These are phyloP conservation scores for Sesamia inferens DNA, from an alignment of 2,888 invertebrate species.

Conservation along the genomic window DNA sequence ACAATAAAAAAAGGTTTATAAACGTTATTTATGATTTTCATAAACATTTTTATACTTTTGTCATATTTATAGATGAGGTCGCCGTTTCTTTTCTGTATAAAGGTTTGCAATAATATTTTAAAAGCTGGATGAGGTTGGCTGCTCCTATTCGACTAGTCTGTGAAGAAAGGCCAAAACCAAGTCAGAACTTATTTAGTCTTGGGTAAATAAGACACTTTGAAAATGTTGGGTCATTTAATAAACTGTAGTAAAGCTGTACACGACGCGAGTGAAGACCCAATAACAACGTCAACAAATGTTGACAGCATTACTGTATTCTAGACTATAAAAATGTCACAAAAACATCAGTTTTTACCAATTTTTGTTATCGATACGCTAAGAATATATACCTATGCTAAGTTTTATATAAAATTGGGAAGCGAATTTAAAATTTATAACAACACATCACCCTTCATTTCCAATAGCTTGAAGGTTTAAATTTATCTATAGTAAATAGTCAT, in stretches of 20 bases:
- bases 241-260: not conserved
- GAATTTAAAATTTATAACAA: not conserved
- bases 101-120: no score
- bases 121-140: no score
- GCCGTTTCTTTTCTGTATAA: no score
- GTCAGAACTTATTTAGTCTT: not conserved
- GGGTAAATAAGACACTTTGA: not conserved
- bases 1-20: no score
- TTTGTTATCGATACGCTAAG: not conserved
- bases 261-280: not conserved
- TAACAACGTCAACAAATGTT: not conserved
- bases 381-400: not conserved
- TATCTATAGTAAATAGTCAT: not conserved
- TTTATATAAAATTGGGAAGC: not conserved
- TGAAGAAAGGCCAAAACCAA: no score
- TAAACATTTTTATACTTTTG: no score
- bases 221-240: not conserved
- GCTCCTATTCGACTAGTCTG: no score
- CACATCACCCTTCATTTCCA: no score
- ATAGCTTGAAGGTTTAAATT: no score
- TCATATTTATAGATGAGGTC: no score
- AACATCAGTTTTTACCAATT: not conserved
- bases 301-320: not conserved
- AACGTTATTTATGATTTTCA: no score
- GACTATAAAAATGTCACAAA: no score